phyloP scores from a whole-genome alignment of 2,113 vertebrate species.

The Myiozetetes cayanensis region DNA sequence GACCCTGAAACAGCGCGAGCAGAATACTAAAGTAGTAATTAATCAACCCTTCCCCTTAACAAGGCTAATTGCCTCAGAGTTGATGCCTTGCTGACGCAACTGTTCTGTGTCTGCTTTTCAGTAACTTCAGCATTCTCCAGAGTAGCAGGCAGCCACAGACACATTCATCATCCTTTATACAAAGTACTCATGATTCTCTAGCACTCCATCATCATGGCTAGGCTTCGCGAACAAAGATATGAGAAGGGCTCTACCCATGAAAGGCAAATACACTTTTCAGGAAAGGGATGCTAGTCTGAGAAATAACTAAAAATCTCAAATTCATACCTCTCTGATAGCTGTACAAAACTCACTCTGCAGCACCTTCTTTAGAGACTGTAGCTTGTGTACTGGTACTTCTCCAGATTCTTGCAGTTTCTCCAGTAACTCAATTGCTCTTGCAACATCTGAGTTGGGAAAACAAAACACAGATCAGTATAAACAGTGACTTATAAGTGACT shows the following conservation, averaged over 20 bases:
- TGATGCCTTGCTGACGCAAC: background rate
- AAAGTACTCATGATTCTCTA: background rate
- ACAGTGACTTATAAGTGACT: background rate
- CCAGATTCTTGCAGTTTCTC: conserved; percentile 97
- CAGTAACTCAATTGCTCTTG: conserved; percentile 94
- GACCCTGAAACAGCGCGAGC: background rate
- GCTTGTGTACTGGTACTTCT: conserved; percentile 94
- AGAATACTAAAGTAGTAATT: background rate
- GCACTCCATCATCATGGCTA: background rate
- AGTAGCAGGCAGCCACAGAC: background rate
- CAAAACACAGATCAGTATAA: conserved; percentile 20
- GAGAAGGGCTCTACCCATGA: too few species aligned
- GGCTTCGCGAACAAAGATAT: too few species aligned
- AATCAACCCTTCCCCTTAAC: background rate
- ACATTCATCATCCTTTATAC: background rate
- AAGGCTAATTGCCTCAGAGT: conserved; percentile 10
- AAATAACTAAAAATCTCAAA: conserved; percentile 31
- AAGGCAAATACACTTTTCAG: background rate
- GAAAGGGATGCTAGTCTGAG: background rate
- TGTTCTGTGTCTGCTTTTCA: background rate
- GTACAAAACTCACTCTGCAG: conserved; percentile 99
- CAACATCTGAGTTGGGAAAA: conserved; percentile 83
- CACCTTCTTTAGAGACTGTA: conserved; percentile 97
- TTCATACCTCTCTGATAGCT: conserved; percentile 96
- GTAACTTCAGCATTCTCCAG: background rate